phyloP scores from a whole-genome alignment of 2,113 vertebrate species.

The Felis catus region DNA sequence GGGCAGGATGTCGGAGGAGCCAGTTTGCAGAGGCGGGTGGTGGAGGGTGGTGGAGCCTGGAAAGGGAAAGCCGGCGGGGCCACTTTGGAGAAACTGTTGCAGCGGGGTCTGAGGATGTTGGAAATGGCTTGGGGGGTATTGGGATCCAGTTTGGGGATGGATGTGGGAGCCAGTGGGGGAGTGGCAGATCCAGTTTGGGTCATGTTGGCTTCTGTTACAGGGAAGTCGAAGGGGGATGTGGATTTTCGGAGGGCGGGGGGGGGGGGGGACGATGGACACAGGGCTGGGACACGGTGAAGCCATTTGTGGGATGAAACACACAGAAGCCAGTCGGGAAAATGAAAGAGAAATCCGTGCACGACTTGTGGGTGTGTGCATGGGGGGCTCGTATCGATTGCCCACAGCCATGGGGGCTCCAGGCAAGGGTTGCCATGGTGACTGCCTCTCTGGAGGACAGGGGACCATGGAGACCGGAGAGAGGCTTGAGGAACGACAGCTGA shows the following conservation, averaged over 20 bases:
- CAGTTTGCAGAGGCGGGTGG: not conserved
- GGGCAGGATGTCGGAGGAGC: conserved; percentile 63
- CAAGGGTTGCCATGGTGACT: not conserved
- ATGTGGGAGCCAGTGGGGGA: not conserved
- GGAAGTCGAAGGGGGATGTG: not conserved
- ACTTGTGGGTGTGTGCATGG: fast-evolving
- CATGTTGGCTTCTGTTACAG: not conserved
- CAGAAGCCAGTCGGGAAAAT: not conserved
- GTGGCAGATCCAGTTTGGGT: not conserved
- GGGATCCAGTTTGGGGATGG: not conserved
- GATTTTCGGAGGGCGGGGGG: not conserved
- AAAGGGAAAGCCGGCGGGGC: conserved; percentile 20
- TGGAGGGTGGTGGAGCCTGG: conserved; percentile 49
- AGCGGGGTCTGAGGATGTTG: not conserved
- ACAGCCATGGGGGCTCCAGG: not conserved
- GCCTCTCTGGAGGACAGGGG: not conserved
- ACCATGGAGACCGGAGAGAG: not conserved
- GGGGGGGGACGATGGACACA: not conserved
- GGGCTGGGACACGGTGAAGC: not conserved
- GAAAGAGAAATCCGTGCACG: not conserved
- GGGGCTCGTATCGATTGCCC: not conserved
- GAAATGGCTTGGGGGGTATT: not conserved
- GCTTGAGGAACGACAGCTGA: not conserved
- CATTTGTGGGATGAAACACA: not conserved
- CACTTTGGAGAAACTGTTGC: not conserved